Conservation (phyloP, 2,888 invertebrate species). For the Ochlodes sylvanus region DNA sequence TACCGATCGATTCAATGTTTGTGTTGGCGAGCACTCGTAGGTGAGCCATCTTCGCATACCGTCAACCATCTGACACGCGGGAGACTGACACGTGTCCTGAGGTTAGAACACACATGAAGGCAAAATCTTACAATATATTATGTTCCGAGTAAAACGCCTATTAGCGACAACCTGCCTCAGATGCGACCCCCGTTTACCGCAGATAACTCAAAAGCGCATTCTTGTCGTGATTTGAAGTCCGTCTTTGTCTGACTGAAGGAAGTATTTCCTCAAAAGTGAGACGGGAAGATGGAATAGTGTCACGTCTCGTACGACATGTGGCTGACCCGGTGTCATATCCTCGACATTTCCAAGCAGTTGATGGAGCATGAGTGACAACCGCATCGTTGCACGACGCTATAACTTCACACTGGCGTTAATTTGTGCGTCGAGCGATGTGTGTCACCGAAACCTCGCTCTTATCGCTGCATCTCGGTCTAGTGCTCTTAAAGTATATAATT, state of each 20-base stretch:
- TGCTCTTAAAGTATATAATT: constrained; percentile 68
- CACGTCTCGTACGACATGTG: constrained; percentile 78
- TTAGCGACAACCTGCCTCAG: constrained; percentile 82
- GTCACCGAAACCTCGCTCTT: constrained; percentile 65
- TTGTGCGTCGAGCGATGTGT: constrained; percentile 71
- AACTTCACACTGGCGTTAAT: constrained; percentile 81
- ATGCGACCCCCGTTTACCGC: constrained; percentile 70
- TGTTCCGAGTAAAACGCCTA: constrained; percentile 79
- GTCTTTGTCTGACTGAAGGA: constrained; percentile 75
- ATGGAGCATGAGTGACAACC: constrained; percentile 84
- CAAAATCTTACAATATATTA: constrained; percentile 71
- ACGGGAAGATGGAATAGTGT: constrained; percentile 76
- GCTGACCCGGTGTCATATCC: constrained; percentile 81
- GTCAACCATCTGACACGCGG: constrained; percentile 62
- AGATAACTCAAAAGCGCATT: constrained; percentile 74
- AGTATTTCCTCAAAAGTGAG: constrained; percentile 70
- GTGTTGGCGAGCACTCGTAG: constrained; percentile 67
- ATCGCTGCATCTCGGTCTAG: constrained; percentile 73
- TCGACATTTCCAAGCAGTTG: constrained; percentile 80
- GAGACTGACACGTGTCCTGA: constrained; percentile 72
- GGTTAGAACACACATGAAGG: constrained; percentile 77
- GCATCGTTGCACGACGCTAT: constrained; percentile 66
- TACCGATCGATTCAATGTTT: constrained; percentile 68
- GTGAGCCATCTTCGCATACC: constrained; percentile 65
- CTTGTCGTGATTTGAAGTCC: constrained; percentile 65